Evolutionary conservation across 2,113 vertebrate species (phyloP), one percentile per base, ranked within the genome.

Genomic region (Hemiscyllium ocellatum): DNA sequence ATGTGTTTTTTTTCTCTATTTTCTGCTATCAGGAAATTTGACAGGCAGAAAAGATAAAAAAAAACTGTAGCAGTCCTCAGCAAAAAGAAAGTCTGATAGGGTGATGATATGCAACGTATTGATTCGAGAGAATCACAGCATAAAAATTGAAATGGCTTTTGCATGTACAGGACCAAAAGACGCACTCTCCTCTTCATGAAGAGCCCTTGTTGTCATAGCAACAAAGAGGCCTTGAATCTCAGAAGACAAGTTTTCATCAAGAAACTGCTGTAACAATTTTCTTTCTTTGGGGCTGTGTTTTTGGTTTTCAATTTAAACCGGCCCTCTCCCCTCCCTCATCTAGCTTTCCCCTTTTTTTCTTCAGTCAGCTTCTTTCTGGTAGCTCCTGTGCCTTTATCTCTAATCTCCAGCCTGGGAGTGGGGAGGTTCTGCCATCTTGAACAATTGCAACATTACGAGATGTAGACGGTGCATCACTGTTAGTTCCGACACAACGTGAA

Each of bases 91-190:
- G 47, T 19, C 61, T 22, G 90, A n/a, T n/a, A 94, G 65, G 66
- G 24, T n/a, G 56, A 90, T 61, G 61, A 90, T 90, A 13, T 90
- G 52, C 52, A 56, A 12, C 0, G 52, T 61, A 90, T 90, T 90
- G 87, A 90, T 90, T 90, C 4, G 50, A 90, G 52, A 61, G 8
- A 90, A 29, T 61, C 87, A 33, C 52, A 33, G 87, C 87, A 90
- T 90, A 90, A 90, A 61, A 33, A 90, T 56, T 90, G 87, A 90
- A 90, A 90, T 90, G 52, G 52, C 87, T 90, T 90, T 90, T 61
- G 87, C 52, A 61, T 33, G 29, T 90, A 33, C 22, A 7, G 52
- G 52, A 24, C 26, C 50, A 29, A 13, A 33, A 15, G 13, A 61
- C 1, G 50, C 86, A 56, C 50, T 61, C 20, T 29, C 52, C 52